Base-by-base conservation (phyloP, 2,113 vertebrate genomes). In the Morone saxatilis region DNA sequence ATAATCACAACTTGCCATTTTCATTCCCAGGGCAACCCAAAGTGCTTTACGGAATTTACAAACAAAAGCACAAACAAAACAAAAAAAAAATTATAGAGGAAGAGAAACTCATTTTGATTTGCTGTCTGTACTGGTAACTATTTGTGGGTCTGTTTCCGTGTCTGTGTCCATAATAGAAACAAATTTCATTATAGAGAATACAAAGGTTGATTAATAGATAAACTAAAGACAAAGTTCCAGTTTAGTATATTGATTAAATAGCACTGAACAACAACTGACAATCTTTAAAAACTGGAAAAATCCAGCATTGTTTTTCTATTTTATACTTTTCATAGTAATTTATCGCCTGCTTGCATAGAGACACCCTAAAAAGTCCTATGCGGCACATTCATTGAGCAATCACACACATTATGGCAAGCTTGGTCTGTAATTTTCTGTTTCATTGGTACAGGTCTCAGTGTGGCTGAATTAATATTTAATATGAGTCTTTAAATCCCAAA, bases 371-470 rank as follows among this genome's bases (percentile, higher is more conserved):
- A 69, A 12, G 22, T 25, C 19, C 45, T 16, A 10, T 43, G 53
- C 62, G 65, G 31, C 25, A 45, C 71, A 41, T 62, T 48, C 20
- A 74, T 62, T 61, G 62, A 57, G 59, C 36, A 51, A 71, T 80
- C 41, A 61, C 38, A 61, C 61, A 70, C 45, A 70, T 72, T 38
- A 50, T 81, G 66, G 63, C 48, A 66, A 36, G 22, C 25, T 10
- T 4, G 25, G 43, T 71, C 81, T 80, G 61, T 78, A 79, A 78
- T 83, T 84, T 89, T 80, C 25, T 17, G 25, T 80, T 68, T 79
- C 66, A 83, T 61, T 83, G 76, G 17, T 78, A 19, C 57, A 72
- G 67, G 31, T 80, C 74, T 85, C 60, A 56, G 10, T 76, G 76
- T 66, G 51, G 60, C 62, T 66, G 16, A 79, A 79, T 85, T 6